These are phyloP conservation scores for Digitonthophagus gazella DNA, from an alignment of 2,888 invertebrate species.

Conservation along the genomic window DNA sequence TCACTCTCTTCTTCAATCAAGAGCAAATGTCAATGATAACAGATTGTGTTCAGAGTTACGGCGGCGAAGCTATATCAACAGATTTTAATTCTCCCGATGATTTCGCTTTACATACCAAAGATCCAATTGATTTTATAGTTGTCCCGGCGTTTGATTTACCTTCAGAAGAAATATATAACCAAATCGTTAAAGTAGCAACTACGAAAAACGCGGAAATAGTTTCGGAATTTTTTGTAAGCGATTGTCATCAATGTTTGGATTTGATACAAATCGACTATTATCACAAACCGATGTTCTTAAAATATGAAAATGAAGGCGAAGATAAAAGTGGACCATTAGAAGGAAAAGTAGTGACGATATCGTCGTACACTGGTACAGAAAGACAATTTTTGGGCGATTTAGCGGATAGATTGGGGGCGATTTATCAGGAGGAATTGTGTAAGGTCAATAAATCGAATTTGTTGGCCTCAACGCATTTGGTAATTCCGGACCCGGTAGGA, in stretches of 20 bases:
- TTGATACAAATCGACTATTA: conserved; percentile 67
- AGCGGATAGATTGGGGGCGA: conserved; percentile 71
- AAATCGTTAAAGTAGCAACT: conserved; percentile 36
- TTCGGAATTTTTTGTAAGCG: conserved; percentile 71
- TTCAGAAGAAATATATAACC: conserved; percentile 41
- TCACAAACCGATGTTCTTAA: conserved; percentile 63
- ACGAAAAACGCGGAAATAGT: conserved; percentile 63
- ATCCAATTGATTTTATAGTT: conserved; percentile 64
- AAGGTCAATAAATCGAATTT: conserved; percentile 56
- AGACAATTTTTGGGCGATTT: conserved; percentile 70
- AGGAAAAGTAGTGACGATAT: conserved; percentile 76
- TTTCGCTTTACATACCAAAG: conserved; percentile 35
- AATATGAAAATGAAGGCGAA: conserved; percentile 39
- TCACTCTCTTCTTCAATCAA: conserved; percentile 51
- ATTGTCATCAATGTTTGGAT: conserved; percentile 61
- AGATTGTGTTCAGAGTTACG: conserved; percentile 55
- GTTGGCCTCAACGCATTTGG: conserved; percentile 73
- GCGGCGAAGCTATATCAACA: conserved; percentile 55
- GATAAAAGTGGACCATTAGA: conserved; percentile 51
- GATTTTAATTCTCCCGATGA: conserved; percentile 44
- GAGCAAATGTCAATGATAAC: conserved; percentile 48
- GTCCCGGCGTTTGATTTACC: conserved; percentile 54
- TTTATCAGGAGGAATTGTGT: conserved; percentile 62
- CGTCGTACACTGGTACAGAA: conserved; percentile 72
- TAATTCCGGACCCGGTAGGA: conserved; percentile 71